Conservation (phyloP, 2,797 vertebrate species). For the Leuciscus waleckii region DNA sequence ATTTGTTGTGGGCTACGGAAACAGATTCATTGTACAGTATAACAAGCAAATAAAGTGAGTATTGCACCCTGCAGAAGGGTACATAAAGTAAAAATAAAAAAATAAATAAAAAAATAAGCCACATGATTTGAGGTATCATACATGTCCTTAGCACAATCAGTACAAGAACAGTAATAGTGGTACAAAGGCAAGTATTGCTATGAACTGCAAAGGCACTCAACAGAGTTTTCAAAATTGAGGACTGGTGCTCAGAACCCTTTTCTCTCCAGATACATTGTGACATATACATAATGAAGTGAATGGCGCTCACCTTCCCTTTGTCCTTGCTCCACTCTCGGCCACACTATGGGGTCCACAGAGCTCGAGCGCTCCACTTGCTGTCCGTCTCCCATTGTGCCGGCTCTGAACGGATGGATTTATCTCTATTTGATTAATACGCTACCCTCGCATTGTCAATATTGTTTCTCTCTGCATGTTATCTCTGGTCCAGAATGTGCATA, state of each 20-base stretch:
- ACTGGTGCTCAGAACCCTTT: conserved; percentile 38
- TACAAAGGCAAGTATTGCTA: not conserved
- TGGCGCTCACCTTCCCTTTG: conserved; percentile 54
- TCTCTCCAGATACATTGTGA: conserved; percentile 48
- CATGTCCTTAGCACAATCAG: not conserved
- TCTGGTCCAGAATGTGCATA: conserved; percentile 44
- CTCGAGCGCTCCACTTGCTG: conserved; percentile 43
- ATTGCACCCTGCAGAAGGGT: not conserved
- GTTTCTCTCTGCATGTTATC: conserved; percentile 48
- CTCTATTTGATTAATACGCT: conserved; percentile 57
- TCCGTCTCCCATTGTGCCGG: conserved; percentile 48
- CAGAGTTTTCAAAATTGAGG: conserved; percentile 11
- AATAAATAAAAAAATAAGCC: too few relatives aligned
- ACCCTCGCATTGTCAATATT: conserved; percentile 51
- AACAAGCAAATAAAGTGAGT: not conserved
- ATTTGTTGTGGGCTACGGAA: not conserved
- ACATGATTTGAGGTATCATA: not conserved
- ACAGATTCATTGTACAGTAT: not conserved
- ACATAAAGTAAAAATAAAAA: not conserved
- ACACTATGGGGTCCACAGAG: conserved; percentile 26
- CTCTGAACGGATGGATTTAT: conserved; percentile 55
- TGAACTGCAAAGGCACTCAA: not conserved
- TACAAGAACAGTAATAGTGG: not conserved
- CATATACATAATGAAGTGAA: conserved; percentile 53
- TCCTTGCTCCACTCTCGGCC: conserved; percentile 55